phyloP scores from a whole-genome alignment of 2,797 vertebrate genomes.

The Karalla daura region DNA sequence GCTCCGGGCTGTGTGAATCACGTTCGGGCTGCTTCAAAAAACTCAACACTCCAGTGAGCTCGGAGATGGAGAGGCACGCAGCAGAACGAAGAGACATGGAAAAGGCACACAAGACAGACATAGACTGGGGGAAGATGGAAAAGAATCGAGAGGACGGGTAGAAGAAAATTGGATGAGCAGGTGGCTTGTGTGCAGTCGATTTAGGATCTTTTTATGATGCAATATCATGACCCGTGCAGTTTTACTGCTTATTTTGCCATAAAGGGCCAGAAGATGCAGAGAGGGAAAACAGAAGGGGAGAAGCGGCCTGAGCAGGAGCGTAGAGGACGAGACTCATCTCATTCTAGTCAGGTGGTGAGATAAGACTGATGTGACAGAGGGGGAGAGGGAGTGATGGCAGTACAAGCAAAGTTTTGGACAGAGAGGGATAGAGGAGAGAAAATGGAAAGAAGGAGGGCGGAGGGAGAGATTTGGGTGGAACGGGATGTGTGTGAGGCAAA shows the following conservation, averaged over 20 bases:
- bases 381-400: not conserved
- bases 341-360: slow-evolving; percentile 25
- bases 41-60: not conserved
- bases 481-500: not conserved
- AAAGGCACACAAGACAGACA: not conserved
- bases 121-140: not conserved
- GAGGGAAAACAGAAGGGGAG: not conserved
- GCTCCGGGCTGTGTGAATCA: slow-evolving; percentile 10
- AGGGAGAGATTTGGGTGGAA: not conserved
- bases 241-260: slow-evolving; percentile 16
- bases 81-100: not conserved
- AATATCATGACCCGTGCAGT: not conserved
- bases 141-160: not conserved
- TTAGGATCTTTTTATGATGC: slow-evolving; percentile 11
- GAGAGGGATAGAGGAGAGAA: slow-evolving; percentile 8
- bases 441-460: slow-evolving; percentile 12
- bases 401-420: slow-evolving; percentile 6
- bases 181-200: not conserved
- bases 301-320: not conserved
- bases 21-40: not conserved
- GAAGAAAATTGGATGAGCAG: slow-evolving; percentile 9
- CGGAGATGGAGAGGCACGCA: slow-evolving; percentile 6
- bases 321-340: slow-evolving; percentile 17
- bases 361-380: slow-evolving; percentile 27
- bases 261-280: not conserved